These are phyloP conservation scores for Caenorhabditis uteleia DNA, from an alignment of 2,888 invertebrate species.

Conservation along the genomic window DNA sequence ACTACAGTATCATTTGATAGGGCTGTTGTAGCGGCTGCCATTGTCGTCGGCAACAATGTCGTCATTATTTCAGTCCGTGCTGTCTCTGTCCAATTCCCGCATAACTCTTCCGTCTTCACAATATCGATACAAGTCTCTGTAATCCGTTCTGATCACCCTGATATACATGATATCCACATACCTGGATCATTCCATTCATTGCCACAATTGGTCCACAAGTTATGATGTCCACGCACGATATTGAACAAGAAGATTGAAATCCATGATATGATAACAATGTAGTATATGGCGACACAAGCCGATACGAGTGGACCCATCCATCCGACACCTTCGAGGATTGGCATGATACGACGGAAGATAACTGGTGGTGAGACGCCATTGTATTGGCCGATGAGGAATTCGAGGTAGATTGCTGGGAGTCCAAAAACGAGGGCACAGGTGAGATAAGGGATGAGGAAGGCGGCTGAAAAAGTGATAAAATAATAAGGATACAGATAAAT, in stretches of 20 bases:
- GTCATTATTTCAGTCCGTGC: no score
- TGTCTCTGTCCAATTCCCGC: neutral
- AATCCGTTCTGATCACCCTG: neutral
- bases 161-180: neutral
- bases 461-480: conserved; percentile 55
- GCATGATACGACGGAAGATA: conserved; percentile 21
- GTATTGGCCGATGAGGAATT: conserved; percentile 68
- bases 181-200: conserved; percentile 34
- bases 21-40: no score
- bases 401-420: conserved; percentile 69
- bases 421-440: conserved; percentile 69
- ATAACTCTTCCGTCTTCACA: neutral
- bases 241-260: conserved; percentile 50
- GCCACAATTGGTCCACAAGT: conserved; percentile 24
- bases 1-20: no score
- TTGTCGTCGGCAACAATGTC: no score
- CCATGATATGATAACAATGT: conserved; percentile 63
- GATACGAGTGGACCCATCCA: conserved; percentile 91
- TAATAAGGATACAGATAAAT: no score
- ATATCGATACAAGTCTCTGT: conserved; percentile 15
- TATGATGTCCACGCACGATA: conserved; percentile 19
- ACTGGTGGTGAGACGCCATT: conserved; percentile 18
- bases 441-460: conserved; percentile 70
- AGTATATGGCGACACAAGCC: conserved; percentile 74
- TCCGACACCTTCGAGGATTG: conserved; percentile 77